phyloP scores from a whole-genome alignment of 23 tunicate species.

The Ciona savignyi region DNA sequence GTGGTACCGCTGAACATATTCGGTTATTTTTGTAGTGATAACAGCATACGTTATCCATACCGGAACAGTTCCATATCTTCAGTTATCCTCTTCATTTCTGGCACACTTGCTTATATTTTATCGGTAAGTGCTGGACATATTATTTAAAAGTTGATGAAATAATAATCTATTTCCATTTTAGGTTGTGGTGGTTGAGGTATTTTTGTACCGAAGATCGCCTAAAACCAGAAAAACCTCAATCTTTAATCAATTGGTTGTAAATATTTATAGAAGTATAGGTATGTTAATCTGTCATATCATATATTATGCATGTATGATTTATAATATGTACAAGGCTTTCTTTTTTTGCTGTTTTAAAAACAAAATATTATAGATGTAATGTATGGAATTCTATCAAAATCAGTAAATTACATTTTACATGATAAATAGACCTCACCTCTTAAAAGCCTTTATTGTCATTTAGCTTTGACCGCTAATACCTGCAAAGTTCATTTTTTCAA shows the following conservation, averaged over 20 bases:
- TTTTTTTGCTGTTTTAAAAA: neutral
- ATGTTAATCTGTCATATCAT: neutral
- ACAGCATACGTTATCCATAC: constrained; percentile 76
- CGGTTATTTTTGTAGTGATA: constrained; percentile 71
- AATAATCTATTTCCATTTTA: constrained; percentile 25
- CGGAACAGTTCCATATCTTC: constrained; percentile 54
- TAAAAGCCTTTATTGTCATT: no score
- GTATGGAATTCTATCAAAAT: no score
- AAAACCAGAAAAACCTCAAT: neutral
- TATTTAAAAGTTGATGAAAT: neutral
- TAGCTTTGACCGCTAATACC: no score
- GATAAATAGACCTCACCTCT: no score
- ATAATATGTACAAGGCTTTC: neutral
- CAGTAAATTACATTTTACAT: no score
- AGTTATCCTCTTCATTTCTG: constrained; percentile 25
- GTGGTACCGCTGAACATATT: constrained; percentile 26
- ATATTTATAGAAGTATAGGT: constrained; percentile 11
- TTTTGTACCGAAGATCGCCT: constrained; percentile 11
- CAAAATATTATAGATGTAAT: no score
- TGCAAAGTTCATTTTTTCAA: no score
- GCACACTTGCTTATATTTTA: constrained; percentile 13
- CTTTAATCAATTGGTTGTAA: constrained; percentile 41
- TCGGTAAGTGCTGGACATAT: constrained; percentile 31
- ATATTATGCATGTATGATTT: neutral
- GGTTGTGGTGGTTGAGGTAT: constrained; percentile 21